Conservation (phyloP, 2,797 vertebrate species). For the Xyrichtys novacula region DNA sequence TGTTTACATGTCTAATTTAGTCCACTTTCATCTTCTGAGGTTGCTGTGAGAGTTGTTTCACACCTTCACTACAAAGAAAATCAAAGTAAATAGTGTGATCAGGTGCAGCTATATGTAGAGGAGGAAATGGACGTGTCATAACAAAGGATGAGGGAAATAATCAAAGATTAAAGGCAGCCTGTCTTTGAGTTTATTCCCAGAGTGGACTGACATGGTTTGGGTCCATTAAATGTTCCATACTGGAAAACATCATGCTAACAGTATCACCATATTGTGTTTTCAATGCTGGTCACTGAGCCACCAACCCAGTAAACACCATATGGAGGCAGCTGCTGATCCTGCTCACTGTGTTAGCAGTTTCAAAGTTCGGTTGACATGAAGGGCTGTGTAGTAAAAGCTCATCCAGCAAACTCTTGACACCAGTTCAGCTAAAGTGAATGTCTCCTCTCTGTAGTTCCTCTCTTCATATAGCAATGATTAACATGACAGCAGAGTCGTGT, state of each 20-base stretch:
- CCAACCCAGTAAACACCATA: slow-evolving; percentile 72
- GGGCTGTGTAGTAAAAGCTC: slow-evolving; percentile 31
- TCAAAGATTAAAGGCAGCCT: slow-evolving; percentile 55
- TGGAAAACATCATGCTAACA: slow-evolving; percentile 68
- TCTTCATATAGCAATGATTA: neutral
- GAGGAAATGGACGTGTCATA: slow-evolving; percentile 35
- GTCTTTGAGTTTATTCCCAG: slow-evolving; percentile 39
- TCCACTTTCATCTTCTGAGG: slow-evolving; percentile 77
- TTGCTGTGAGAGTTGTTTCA: slow-evolving; percentile 51
- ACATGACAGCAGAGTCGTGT: neutral
- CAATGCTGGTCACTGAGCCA: slow-evolving; percentile 69
- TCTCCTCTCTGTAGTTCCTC: neutral
- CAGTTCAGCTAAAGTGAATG: slow-evolving; percentile 17
- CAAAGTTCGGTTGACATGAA: slow-evolving; percentile 56
- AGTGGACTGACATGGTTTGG: slow-evolving; percentile 15
- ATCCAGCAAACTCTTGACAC: slow-evolving; percentile 40
- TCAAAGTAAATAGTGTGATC: slow-evolving; percentile 63
- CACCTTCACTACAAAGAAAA: slow-evolving; percentile 69
- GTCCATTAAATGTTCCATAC: slow-evolving; percentile 39
- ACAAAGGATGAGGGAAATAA: slow-evolving; percentile 58
- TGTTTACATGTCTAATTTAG: slow-evolving; percentile 79
- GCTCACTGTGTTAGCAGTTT: slow-evolving; percentile 72
- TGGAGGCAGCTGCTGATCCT: slow-evolving; percentile 61
- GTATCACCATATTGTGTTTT: slow-evolving; percentile 62
- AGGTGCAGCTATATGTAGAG: slow-evolving; percentile 54